Percentiles rank a stretch among this genome's conserved stretches.
These are phyloP conservation scores for Phrynosoma blainvillii DNA, from an alignment of 2,113 vertebrate genomes.

Conservation along the genomic window DNA sequence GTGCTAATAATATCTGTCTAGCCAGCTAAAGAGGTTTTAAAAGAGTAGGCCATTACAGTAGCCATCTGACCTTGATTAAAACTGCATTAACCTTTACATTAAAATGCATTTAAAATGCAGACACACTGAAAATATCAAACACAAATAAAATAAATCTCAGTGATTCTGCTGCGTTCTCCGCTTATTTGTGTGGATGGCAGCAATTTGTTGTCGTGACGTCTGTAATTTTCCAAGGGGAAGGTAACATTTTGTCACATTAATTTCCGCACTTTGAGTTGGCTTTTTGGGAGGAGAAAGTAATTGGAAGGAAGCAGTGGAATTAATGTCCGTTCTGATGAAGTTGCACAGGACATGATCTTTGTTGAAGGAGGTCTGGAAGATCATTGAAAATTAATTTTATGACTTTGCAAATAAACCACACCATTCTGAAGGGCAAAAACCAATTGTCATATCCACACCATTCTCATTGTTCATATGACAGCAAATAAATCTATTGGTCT, in stretches of 20 bases:
- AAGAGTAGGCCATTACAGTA: conserved; percentile 71
- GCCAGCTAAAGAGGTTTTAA: conserved; percentile 80
- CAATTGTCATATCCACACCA: neutral
- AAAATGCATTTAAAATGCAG: conserved; percentile 73
- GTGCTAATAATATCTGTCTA: conserved; percentile 76
- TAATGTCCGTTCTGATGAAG: conserved; percentile 35
- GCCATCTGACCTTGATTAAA: conserved; percentile 74
- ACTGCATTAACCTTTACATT: conserved; percentile 75
- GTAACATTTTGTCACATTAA: neutral
- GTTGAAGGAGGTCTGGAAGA: conserved; percentile 44
- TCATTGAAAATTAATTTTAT: neutral
- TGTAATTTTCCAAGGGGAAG: conserved; percentile 41
- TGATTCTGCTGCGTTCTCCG: conserved; percentile 34
- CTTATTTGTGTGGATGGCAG: conserved; percentile 35
- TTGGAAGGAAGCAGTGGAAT: conserved; percentile 40
- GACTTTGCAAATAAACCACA: conserved; percentile 16
- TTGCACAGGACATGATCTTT: conserved; percentile 30
- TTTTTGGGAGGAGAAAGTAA: conserved; percentile 30
- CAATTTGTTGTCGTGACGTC: conserved; percentile 29
- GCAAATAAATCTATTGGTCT: neutral
- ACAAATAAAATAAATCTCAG: conserved; percentile 66
- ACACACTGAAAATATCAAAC: conserved; percentile 70
- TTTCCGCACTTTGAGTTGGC: conserved; percentile 15
- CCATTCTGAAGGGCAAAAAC: conserved; percentile 33
- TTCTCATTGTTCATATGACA: neutral